Evolutionary conservation across 1,140 invertebrate species (phyloP).

Genomic region (Pseudomyrmex pallidus): DNA sequence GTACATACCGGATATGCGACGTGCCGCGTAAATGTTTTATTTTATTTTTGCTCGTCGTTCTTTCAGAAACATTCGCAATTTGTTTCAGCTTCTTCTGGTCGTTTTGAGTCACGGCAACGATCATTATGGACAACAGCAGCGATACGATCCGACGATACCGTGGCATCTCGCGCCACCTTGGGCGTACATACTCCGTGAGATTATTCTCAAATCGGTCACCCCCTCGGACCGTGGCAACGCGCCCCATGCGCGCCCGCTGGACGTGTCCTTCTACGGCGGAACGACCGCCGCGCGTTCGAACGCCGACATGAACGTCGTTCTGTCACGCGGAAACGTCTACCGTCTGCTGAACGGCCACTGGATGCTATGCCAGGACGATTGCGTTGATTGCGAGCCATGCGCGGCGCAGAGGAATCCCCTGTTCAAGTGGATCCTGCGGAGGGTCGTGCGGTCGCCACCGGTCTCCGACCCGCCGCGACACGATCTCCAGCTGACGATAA

Average conservation of each 20-base stretch:
- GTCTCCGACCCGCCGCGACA: slow-evolving; percentile 36
- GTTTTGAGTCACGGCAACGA: not conserved
- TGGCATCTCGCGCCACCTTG: slow-evolving; percentile 45
- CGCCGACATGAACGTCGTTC: slow-evolving; percentile 44
- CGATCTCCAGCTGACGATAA: slow-evolving; percentile 73
- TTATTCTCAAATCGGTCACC: slow-evolving; percentile 78
- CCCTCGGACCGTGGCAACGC: slow-evolving; percentile 63
- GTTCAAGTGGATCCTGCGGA: slow-evolving; percentile 70
- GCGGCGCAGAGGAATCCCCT: slow-evolving; percentile 42
- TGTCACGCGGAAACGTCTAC: slow-evolving; percentile 75
- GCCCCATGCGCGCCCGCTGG: slow-evolving; percentile 72
- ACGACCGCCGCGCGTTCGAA: slow-evolving; percentile 42
- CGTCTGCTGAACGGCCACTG: slow-evolving; percentile 69
- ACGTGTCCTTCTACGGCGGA: slow-evolving; percentile 76
- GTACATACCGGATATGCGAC: not conserved
- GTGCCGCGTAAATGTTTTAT: not conserved
- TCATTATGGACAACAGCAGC: slow-evolving; percentile 3
- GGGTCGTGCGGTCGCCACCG: slow-evolving; percentile 57
- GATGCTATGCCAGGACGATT: slow-evolving; percentile 79
- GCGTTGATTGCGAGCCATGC: slow-evolving; percentile 74
- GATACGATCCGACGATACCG: slow-evolving; percentile 33
- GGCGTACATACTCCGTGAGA: slow-evolving; percentile 69
- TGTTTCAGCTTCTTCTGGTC: slow-evolving; percentile 40
- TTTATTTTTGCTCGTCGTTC: too few relatives aligned
- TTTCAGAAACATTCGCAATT: not conserved